Evolutionary conservation across 2,888 invertebrate species (phyloP), one percentile per base, ranked within the genome.

Genomic region (Uloborus plumipes): DNA sequence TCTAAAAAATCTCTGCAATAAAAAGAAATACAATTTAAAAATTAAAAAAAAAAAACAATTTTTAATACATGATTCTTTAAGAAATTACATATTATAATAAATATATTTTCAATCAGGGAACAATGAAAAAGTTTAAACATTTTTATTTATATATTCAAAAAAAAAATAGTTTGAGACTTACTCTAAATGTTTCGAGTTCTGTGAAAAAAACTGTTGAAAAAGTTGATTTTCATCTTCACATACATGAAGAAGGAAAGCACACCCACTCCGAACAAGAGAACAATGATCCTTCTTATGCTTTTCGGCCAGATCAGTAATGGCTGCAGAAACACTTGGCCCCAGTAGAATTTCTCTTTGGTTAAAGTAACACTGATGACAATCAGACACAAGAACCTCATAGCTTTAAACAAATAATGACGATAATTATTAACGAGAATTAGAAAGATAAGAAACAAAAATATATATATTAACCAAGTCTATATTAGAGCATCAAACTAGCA

Each of bases 161-260:
- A 26, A 71, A 59, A 20, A 39, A 39, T 55, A 55, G 16, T 51
- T 77, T 58, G 53, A 26, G 26, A 88, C 90, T 91, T 86, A 94
- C 92, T 92, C 91, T 7, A 96, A 88, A 65, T 93, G 92, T 2
- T 90, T 89, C 9, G 94, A 93, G 0, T 92, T 90, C 58, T 92
- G 91, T 0, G 92, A 91, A 88, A 99, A 99, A 89, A 98, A 98
- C 88, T 98, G 96, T 85, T 93, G 92, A 89, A 94, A 99, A 3
- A 99, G 91, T 85, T 95, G 93, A 87, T 95, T 93, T 89, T 99
- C 99, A 89, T 99, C 99, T 86, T 97, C 93, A 86, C 97, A 97
- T 0, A 98, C 94, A 89, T 98, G 96, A 51, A 98, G 93, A 51
- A 98, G 91, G 88, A 98, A 94, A 14, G 96, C 93, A 89, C 96